phyloP scores from a whole-genome alignment of 2,888 invertebrate genomes.

The Leptarthrus brevirostris region DNA sequence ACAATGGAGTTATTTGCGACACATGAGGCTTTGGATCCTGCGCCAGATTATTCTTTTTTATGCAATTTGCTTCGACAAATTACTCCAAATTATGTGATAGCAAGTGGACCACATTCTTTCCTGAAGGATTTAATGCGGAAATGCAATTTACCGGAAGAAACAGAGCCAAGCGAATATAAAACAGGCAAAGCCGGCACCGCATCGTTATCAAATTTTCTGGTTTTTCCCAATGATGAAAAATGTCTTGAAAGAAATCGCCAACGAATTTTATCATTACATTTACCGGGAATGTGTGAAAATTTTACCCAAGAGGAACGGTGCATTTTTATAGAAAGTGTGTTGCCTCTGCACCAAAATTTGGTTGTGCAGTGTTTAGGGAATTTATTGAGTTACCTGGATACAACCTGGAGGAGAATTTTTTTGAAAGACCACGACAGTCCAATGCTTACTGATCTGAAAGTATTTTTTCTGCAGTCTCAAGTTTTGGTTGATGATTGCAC shows the following conservation, averaged over 20 bases:
- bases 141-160: constrained; percentile 34
- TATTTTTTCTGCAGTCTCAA: constrained; percentile 68
- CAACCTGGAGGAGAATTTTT: constrained; percentile 50
- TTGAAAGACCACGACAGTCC: constrained; percentile 43
- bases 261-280: constrained; percentile 49
- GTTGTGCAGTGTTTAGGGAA: constrained; percentile 55
- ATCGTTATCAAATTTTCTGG: constrained; percentile 46
- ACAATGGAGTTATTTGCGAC: constrained; percentile 54
- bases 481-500: constrained; percentile 73
- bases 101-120: constrained; percentile 53
- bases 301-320: constrained; percentile 45
- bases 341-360: constrained; percentile 54
- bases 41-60: constrained; percentile 53
- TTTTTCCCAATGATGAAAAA: constrained; percentile 53
- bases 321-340: constrained; percentile 53
- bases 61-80: constrained; percentile 55
- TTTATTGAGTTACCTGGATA: constrained; percentile 53
- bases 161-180: constrained; percentile 49
- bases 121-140: constrained; percentile 50
- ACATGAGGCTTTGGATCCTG: constrained; percentile 53
- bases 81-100: constrained; percentile 51
- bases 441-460: constrained; percentile 53
- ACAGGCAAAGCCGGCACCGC: neutral
- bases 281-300: constrained; percentile 54
- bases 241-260: constrained; percentile 45